These are phyloP conservation scores for Amphilophus citrinellus DNA, from an alignment of 2,113 vertebrate species.

Conservation along the genomic window DNA sequence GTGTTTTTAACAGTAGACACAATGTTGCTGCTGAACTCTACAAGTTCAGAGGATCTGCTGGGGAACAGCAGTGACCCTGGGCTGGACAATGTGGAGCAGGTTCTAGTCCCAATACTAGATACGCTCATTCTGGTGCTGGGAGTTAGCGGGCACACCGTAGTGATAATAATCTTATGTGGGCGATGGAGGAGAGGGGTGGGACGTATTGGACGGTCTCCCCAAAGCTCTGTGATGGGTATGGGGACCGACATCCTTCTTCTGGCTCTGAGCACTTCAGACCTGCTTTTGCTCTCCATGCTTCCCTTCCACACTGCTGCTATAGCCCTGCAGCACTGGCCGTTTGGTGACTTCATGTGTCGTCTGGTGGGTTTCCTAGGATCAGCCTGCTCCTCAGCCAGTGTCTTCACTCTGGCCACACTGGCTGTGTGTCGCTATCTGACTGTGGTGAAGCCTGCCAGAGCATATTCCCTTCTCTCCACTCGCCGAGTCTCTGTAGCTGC, in stretches of 20 bases:
- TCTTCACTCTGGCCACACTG: slow-evolving; percentile 77
- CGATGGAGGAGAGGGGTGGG: slow-evolving; percentile 35
- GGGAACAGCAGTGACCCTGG: slow-evolving; percentile 56
- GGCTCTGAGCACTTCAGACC: slow-evolving; percentile 77
- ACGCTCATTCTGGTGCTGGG: slow-evolving; percentile 74
- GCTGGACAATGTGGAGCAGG: slow-evolving; percentile 52
- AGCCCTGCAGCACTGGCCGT: slow-evolving; percentile 75
- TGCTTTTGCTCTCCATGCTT: slow-evolving; percentile 76
- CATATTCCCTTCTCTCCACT: slow-evolving; percentile 65
- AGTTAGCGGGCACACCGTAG: slow-evolving; percentile 74
- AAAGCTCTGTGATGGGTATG: slow-evolving; percentile 30
- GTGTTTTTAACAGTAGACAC: slow-evolving; percentile 25
- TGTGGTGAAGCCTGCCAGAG: slow-evolving; percentile 74
- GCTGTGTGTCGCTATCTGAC: slow-evolving; percentile 78
- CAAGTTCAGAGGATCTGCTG: slow-evolving; percentile 3
- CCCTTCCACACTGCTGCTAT: slow-evolving; percentile 79
- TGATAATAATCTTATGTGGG: slow-evolving; percentile 75
- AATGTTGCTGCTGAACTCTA: slow-evolving; percentile 48
- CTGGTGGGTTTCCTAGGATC: slow-evolving; percentile 79
- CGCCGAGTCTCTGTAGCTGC: slow-evolving; percentile 41
- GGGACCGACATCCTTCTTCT: slow-evolving; percentile 79
- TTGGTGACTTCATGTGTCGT: slow-evolving; percentile 77
- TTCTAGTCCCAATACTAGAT: slow-evolving; percentile 80
- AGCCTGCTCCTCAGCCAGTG: slow-evolving; percentile 74
- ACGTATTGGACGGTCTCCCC: slow-evolving; percentile 2